Evolutionary conservation across 2,888 invertebrate genomes (phyloP).

Genomic region (Teinopalpus imperialis): DNA sequence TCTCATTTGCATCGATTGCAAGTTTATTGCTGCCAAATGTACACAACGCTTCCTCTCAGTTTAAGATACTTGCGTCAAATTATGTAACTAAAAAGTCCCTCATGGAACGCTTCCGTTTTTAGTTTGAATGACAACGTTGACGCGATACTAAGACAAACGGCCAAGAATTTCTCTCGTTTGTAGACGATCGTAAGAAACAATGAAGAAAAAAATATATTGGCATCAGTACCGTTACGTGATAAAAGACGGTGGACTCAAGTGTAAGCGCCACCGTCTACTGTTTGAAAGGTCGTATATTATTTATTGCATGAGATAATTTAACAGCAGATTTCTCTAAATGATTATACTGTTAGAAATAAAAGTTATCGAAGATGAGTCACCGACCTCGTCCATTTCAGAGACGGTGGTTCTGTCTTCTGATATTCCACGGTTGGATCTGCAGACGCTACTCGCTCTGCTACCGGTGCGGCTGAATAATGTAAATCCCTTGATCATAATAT

Average conservation of each 20-base stretch:
- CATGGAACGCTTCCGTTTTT: conserved; percentile 50
- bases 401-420: conserved; percentile 85
- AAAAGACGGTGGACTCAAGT: conserved; percentile 43
- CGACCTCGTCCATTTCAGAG: conserved; percentile 86
- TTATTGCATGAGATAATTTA: conserved; percentile 45
- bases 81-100: conserved; percentile 23
- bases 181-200: conserved; percentile 48
- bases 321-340: conserved; percentile 31
- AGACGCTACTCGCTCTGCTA: conserved; percentile 81
- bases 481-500: conserved; percentile 92
- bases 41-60: conserved; percentile 39
- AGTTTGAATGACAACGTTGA: conserved; percentile 51
- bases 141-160: conserved; percentile 45
- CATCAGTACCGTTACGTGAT: conserved; percentile 49
- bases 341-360: conserved; percentile 33
- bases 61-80: conserved; percentile 33
- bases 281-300: conserved; percentile 49
- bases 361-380: conserved; percentile 35
- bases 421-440: conserved; percentile 74
- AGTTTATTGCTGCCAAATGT: conserved; percentile 46
- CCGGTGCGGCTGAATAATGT: conserved; percentile 83
- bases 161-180: conserved; percentile 54
- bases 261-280: conserved; percentile 45
- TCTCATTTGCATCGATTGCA: conserved; percentile 41
- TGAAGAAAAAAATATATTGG: conserved; percentile 60